Conservation (phyloP, 2,888 invertebrate species). For the Caenorhabditis sp. region DNA sequence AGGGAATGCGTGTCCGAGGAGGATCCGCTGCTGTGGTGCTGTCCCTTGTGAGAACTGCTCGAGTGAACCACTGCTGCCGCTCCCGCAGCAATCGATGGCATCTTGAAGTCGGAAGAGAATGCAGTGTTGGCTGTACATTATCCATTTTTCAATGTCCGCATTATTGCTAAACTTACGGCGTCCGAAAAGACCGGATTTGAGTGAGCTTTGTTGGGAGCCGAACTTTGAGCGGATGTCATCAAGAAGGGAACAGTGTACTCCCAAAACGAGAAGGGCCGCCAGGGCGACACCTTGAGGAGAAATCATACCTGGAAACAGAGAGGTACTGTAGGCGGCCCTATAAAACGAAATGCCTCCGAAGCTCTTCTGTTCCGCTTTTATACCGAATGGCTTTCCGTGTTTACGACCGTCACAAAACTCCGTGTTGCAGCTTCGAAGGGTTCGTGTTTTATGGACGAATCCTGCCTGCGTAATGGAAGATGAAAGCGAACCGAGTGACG, state of each 20-base stretch:
- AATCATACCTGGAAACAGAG: conserved; percentile 17
- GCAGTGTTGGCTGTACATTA: background rate
- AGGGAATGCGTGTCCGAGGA: conserved; percentile 34
- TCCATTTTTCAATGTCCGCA: background rate
- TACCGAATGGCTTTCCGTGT: conserved; percentile 14
- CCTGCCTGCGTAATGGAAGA: conserved; percentile 6
- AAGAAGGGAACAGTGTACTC: conserved; percentile 31
- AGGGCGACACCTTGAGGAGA: conserved; percentile 41
- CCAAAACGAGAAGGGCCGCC: conserved; percentile 39
- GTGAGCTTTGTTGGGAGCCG: background rate
- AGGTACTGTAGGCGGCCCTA: background rate
- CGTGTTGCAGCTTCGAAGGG: conserved; percentile 15
- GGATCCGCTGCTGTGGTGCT: conserved; percentile 26
- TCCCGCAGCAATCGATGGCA: conserved; percentile 22
- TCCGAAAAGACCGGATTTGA: conserved; percentile 7
- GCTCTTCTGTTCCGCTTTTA: conserved; percentile 18
- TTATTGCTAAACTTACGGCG: too few relatives aligned
- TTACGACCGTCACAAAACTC: conserved; percentile 33
- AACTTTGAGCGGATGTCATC: conserved; percentile 35
- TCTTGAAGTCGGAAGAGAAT: conserved; percentile 1
- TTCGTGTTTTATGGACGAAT: conserved; percentile 25
- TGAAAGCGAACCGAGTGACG: background rate
- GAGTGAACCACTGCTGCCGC: conserved; percentile 11
- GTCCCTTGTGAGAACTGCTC: conserved; percentile 29
- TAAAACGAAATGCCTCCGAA: conserved; percentile 13